Base-by-base conservation (phyloP, 1,140 invertebrate genomes). In the Heterodera carotae region DNA sequence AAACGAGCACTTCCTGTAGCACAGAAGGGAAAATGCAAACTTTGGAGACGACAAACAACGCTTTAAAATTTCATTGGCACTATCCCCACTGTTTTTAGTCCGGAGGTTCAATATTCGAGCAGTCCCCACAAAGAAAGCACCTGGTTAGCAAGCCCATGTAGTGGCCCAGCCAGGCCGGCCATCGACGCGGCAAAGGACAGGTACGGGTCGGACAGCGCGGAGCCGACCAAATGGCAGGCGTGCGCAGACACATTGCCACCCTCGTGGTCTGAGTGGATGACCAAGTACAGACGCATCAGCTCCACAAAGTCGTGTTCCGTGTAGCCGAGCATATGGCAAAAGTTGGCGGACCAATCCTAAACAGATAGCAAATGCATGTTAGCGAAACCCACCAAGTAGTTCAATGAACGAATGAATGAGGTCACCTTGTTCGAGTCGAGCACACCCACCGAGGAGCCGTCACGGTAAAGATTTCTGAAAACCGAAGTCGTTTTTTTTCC, bases 71-170 rank as follows among this genome's bases (percentile, higher is more conserved):
- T n/a, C n/a, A n/a, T n/a, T n/a, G n/a, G n/a, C n/a, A n/a, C n/a
- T n/a, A n/a, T n/a, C n/a, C n/a, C n/a, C n/a, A n/a, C n/a, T n/a
- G n/a, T n/a, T n/a, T n/a, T 76, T 79, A 25, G n/a, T 78, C 29
- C 31, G 29, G 77, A 0, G 15, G 1, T 2, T 72, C 15, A 71
- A 71, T 18, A 18, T 48, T 62, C 15, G 12, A 69, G 36, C 31
- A 4, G 15, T 2, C 43, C 22, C 12, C 62, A 39, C 67, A 75
- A 29, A 53, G 66, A n/a, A n/a, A n/a, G 66, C 80, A 90, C 90
- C 90, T 97, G 95, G 88, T 97, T 97, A 76, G 96, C 96, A 27
- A 97, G 91, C 80, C 96, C 96, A 89, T 98, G 96, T 36, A 98
- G 91, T 15, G 96, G 96, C 76, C 95, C 95, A 82, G 95, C 95